These are phyloP conservation scores for Takifugu bimaculatus DNA, from an alignment of 2,113 vertebrate genomes.

Conservation along the genomic window DNA sequence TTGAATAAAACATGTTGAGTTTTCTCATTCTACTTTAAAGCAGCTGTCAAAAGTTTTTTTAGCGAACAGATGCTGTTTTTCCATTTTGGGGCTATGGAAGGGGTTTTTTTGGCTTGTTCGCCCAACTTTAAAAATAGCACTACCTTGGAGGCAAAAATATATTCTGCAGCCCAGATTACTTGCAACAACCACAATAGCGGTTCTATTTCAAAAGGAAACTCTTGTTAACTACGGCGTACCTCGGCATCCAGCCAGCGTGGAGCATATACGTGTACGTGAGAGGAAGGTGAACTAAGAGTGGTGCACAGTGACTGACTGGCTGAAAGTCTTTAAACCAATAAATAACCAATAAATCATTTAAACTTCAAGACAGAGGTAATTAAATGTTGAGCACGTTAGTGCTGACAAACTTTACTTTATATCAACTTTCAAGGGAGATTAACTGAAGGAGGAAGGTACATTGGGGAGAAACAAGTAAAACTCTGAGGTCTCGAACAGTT, in stretches of 20 bases:
- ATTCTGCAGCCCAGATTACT: slow-evolving; percentile 19
- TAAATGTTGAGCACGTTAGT: no score
- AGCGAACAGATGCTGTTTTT: slow-evolving; percentile 15
- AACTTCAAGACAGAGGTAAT: no score
- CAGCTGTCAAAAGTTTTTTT: not conserved
- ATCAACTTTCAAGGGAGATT: no score
- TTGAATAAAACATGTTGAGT: not conserved
- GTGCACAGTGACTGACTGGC: no score
- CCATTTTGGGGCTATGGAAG: slow-evolving; percentile 8
- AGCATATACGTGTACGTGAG: not conserved
- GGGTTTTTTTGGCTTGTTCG: slow-evolving; percentile 18
- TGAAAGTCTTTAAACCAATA: no score
- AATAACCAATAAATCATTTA: no score
- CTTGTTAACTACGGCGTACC: slow-evolving; percentile 16
- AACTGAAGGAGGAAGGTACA: no score
- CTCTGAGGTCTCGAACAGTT: no score
- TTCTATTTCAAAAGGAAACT: slow-evolving; percentile 25
- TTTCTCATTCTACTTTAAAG: not conserved
- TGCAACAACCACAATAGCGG: slow-evolving; percentile 24
- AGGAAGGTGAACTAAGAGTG: slow-evolving; percentile 2
- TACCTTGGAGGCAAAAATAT: slow-evolving; percentile 11
- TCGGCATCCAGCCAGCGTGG: slow-evolving; percentile 19
- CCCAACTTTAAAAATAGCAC: slow-evolving; percentile 22
- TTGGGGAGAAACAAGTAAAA: no score
- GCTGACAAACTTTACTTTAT: no score